These are phyloP conservation scores for Dryoscopus gambensis DNA, from an alignment of 2,113 vertebrate genomes.

Conservation along the genomic window DNA sequence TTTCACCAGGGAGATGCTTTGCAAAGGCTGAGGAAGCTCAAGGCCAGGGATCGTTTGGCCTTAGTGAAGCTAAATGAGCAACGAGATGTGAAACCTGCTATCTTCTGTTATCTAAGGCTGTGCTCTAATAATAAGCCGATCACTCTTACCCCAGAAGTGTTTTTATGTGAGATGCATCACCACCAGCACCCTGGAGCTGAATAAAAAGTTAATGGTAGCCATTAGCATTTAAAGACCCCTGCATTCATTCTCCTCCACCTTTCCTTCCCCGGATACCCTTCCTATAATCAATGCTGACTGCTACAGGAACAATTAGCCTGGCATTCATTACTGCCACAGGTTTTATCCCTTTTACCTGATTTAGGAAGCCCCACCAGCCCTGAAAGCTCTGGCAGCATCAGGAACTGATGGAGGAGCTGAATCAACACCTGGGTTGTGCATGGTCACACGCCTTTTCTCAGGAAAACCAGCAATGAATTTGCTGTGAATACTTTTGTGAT, in stretches of 20 bases:
- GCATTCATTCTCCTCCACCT: neutral
- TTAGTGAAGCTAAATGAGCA: neutral
- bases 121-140: neutral
- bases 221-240: neutral
- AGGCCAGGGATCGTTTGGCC: neutral
- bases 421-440: neutral
- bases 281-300: neutral
- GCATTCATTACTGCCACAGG: neutral
- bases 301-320: neutral
- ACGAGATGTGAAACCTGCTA: neutral
- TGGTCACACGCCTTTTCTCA: neutral
- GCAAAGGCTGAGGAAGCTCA: neutral
- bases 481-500: neutral
- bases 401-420: neutral
- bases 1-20: fast-evolving
- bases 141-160: neutral
- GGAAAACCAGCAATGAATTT: neutral
- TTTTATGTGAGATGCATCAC: neutral
- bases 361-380: neutral
- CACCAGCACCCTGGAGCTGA: neutral
- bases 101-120: neutral
- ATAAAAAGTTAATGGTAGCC: neutral
- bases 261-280: neutral
- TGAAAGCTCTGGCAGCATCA: neutral
- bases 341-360: neutral